Conservation (phyloP, 2,797 vertebrate species). For the Rallus crepitans region DNA sequence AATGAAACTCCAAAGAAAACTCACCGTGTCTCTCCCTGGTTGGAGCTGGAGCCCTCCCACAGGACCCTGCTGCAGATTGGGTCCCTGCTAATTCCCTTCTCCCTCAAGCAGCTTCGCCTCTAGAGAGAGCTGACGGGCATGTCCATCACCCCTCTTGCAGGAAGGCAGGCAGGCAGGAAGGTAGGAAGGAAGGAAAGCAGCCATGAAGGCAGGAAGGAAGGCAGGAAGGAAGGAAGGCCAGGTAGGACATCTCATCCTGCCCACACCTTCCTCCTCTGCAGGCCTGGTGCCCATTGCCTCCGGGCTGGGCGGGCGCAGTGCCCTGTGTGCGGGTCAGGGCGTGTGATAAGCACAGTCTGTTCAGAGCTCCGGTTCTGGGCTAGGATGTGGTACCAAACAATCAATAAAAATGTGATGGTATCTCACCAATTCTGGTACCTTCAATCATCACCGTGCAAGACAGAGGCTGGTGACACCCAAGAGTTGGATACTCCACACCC, state of each 20-base stretch:
- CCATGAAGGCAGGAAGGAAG: too few relatives aligned
- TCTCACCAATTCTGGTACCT: neutral
- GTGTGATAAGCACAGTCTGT: neutral
- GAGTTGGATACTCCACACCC: neutral
- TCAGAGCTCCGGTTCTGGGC: neutral
- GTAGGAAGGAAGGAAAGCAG: too few relatives aligned
- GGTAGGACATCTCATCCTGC: neutral
- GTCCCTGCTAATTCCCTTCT: neutral
- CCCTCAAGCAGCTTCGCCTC: neutral
- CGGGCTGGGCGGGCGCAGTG: neutral
- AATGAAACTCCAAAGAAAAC: neutral
- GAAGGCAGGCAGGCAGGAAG: neutral
- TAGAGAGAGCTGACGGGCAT: neutral
- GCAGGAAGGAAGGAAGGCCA: too few relatives aligned
- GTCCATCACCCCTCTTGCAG: neutral
- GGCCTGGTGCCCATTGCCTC: too few relatives aligned
- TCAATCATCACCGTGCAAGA: neutral
- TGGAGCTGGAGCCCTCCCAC: neutral
- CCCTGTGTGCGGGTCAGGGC: neutral
- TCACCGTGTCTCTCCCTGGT: rapidly evolving
- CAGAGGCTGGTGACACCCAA: neutral
- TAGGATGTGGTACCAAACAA: neutral
- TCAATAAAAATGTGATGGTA: constrained; percentile 10
- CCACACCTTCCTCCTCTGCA: neutral
- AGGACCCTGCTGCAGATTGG: rapidly evolving